Base-by-base conservation (phyloP, 2,797 vertebrate genomes). In the Sparidentex hasta region DNA sequence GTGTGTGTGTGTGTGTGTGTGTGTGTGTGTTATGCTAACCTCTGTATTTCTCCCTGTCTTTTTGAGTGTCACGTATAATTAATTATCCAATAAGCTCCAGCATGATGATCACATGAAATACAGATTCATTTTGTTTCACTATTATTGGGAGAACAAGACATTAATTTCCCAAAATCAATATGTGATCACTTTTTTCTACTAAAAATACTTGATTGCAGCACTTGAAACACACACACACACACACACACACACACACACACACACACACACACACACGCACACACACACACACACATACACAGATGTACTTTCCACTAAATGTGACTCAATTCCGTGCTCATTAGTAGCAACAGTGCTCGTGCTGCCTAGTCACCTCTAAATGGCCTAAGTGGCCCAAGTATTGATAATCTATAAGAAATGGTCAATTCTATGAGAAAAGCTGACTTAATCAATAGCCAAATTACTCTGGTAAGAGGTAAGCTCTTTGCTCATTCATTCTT, bases 361-460 rank as follows among this genome's bases (percentile, higher is more conserved):
- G 77, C 74, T 90, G 79, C 82, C 75, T 58, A 74, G 75, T 92
- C 90, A 90, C 88, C 89, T 88, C 63, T 85, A 87, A 86, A 81
- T 76, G 80, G 87, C 74, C 74, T 86, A 93, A 92, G 86, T 92
- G 88, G 85, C 77, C 73, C 58, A 69, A 62, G 59, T 90, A 93
- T 93, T 93, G 89, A 90, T 86, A 88, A 93, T 86, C 77, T 69
- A 84, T 93, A 87, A 86, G 84, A 88, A 90, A 86, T 86, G 64
- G 81, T 90, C 80, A 88, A 86, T 92, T 88, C 68, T 74, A 74
- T 85, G 76, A 88, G 85, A 86, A 84, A 88, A 87, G 79, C 76
- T 71, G 62, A 77, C 72, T 77, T 75, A 84, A 90, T 92, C 87
- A 82, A 89, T 92, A 80, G 65, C 64, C 73, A 66, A 75, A 92